Conservation (phyloP, 2,113 vertebrate species). For the Aldabrachelys gigantea region DNA sequence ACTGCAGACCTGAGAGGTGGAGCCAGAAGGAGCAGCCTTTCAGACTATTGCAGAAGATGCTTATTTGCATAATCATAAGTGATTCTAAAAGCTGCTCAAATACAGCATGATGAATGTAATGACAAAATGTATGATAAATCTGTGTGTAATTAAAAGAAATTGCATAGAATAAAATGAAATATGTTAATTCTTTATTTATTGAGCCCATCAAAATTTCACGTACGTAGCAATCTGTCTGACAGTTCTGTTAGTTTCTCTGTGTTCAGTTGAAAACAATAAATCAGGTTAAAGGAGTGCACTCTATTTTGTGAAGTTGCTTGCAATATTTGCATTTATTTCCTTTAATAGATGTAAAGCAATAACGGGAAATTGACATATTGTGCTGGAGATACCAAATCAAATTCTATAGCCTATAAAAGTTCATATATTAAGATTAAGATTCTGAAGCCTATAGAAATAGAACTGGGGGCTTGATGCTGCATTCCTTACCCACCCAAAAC, state of each 20-base stretch:
- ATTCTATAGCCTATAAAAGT: neutral
- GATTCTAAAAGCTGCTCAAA: constrained; percentile 65
- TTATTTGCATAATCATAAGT: constrained; percentile 72
- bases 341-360: neutral
- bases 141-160: constrained; percentile 44
- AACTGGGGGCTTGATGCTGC: neutral
- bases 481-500: neutral
- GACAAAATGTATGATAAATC: constrained; percentile 64
- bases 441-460: neutral
- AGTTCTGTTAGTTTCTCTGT: neutral
- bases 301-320: neutral
- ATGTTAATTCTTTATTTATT: constrained; percentile 6
- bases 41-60: constrained; percentile 62
- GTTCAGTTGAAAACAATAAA: constrained; percentile 25
- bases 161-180: constrained; percentile 25
- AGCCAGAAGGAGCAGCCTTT: constrained; percentile 68
- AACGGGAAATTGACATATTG: constrained; percentile 9
- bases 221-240: neutral
- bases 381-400: neutral
- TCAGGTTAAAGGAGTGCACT: neutral
- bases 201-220: neutral
- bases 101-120: constrained; percentile 41
- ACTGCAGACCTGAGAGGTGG: constrained; percentile 69
- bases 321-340: neutral
- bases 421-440: neutral